phyloP scores from a whole-genome alignment of 2,888 invertebrate genomes.

The Copidosoma aretas region DNA sequence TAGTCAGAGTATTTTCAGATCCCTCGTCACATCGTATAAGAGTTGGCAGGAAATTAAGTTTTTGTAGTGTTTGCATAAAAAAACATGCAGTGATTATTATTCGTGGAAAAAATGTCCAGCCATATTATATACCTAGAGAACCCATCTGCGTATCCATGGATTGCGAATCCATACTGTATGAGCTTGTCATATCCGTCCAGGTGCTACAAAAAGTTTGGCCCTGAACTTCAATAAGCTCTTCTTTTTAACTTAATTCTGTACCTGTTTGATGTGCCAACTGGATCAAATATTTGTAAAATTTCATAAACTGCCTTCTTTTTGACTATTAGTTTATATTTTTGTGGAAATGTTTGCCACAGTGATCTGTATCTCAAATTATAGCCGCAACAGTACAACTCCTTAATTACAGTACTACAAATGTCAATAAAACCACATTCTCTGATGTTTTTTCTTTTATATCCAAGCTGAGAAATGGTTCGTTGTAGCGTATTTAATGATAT shows the following conservation, averaged over 20 bases:
- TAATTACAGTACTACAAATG: too few relatives aligned
- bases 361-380: too few relatives aligned
- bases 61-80: background rate
- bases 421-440: too few relatives aligned
- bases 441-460: too few relatives aligned
- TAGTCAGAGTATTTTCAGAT: background rate
- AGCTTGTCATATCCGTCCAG: background rate
- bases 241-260: background rate
- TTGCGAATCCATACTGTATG: background rate
- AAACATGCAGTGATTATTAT: background rate
- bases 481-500: too few relatives aligned
- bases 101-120: background rate
- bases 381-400: too few relatives aligned
- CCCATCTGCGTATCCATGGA: background rate
- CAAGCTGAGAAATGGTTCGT: too few relatives aligned
- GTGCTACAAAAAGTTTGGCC: background rate
- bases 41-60: background rate
- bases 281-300: background rate
- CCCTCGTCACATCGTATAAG: background rate
- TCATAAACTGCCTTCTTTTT: background rate
- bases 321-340: too few relatives aligned
- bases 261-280: background rate
- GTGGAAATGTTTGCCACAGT: too few relatives aligned
- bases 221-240: background rate
- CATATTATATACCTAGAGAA: background rate